Evolutionary conservation across 1,140 invertebrate species (phyloP).

Genomic region (Sitodiplosis mosellana): DNA sequence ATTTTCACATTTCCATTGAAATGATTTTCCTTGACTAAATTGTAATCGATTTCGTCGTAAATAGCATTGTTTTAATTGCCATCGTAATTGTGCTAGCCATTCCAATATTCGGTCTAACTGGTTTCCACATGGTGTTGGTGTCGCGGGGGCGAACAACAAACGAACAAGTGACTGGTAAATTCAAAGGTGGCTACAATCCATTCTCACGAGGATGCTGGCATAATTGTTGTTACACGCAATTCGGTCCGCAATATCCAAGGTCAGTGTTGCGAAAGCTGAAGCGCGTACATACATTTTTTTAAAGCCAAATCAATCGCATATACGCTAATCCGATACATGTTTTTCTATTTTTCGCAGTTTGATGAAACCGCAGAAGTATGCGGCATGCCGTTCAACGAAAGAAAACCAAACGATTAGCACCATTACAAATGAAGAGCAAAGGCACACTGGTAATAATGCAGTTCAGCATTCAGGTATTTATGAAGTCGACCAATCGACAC

Average conservation of each 20-base stretch:
- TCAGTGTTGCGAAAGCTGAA: slow-evolving; percentile 20
- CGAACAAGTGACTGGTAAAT: slow-evolving; percentile 98
- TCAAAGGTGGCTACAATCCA: slow-evolving; percentile 92
- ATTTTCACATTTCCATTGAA: too few species aligned
- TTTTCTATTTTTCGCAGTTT: too few species aligned
- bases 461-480: slow-evolving; percentile 25
- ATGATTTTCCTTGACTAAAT: too few species aligned
- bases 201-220: slow-evolving; percentile 84
- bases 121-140: slow-evolving; percentile 94
- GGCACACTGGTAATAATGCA: slow-evolving; percentile 27
- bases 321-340: slow-evolving; percentile 8
- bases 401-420: slow-evolving; percentile 24
- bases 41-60: not conserved
- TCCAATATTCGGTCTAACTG: slow-evolving; percentile 92
- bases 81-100: slow-evolving; percentile 81
- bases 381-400: slow-evolving; percentile 21
- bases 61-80: slow-evolving; percentile 79
- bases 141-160: slow-evolving; percentile 98
- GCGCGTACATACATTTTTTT: not conserved
- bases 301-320: not conserved
- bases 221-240: slow-evolving; percentile 90
- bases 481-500: slow-evolving; percentile 38
- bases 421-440: slow-evolving; percentile 16
- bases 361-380: slow-evolving; percentile 31
- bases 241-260: slow-evolving; percentile 93